These are phyloP conservation scores for Coryphaenoides rupestris DNA, from an alignment of 2,113 vertebrate species.

Conservation along the genomic window DNA sequence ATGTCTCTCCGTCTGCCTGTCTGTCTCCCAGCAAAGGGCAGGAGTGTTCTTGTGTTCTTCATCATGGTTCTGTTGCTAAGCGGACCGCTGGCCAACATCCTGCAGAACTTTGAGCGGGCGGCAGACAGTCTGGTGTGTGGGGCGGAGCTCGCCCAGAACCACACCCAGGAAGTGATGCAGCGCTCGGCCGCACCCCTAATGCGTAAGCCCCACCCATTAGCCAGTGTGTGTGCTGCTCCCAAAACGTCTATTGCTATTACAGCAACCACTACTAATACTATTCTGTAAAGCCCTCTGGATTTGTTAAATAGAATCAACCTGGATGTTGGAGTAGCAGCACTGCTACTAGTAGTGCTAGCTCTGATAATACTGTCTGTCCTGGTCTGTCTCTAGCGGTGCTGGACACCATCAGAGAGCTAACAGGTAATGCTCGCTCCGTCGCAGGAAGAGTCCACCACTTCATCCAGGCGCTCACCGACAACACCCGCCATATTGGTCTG, in stretches of 20 bases:
- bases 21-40: constrained; percentile 68
- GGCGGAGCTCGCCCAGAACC: constrained; percentile 82
- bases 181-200: constrained; percentile 71
- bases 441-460: constrained; percentile 72
- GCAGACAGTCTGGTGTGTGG: constrained; percentile 82
- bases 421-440: constrained; percentile 69
- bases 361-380: not conserved
- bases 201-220: constrained; percentile 67
- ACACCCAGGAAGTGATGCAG: constrained; percentile 76
- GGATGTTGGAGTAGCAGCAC: too few species aligned
- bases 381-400: constrained; percentile 50
- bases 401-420: constrained; percentile 75
- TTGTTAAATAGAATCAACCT: too few species aligned
- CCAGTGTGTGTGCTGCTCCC: too few species aligned
- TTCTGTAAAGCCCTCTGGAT: too few species aligned
- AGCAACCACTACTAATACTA: too few species aligned
- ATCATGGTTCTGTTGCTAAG: constrained; percentile 72
- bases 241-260: too few species aligned
- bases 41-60: constrained; percentile 73
- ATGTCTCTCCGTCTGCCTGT: not conserved
- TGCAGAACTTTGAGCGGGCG: constrained; percentile 75
- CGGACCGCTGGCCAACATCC: constrained; percentile 80
- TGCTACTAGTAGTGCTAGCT: too few species aligned
- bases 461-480: constrained; percentile 71
- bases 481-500: constrained; percentile 79